Evolutionary conservation across 2,888 invertebrate genomes (phyloP).

Genomic region (Xestia ashworthii): DNA sequence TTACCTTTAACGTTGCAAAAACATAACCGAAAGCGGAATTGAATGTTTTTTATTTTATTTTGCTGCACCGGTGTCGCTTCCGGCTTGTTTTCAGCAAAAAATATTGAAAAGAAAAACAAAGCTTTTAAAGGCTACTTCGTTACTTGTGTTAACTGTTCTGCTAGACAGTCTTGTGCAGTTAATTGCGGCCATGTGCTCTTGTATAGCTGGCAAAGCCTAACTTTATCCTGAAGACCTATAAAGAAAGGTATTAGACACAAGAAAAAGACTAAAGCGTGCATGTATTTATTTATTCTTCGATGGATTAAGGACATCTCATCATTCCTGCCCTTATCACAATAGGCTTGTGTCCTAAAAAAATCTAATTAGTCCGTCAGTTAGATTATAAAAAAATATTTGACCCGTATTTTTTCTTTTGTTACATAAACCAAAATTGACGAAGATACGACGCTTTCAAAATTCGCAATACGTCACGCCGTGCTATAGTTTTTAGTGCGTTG

Average conservation of each 20-base stretch:
- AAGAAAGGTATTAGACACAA: not conserved
- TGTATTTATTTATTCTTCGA: not conserved
- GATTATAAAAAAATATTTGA: too few species aligned
- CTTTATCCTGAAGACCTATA: not conserved
- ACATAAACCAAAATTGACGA: too few species aligned
- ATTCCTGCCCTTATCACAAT: too few species aligned
- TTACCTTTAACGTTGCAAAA: conserved; percentile 32
- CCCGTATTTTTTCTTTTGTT: too few species aligned
- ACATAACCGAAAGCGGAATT: conserved; percentile 38
- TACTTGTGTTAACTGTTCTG: conserved; percentile 16
- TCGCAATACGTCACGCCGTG: too few species aligned
- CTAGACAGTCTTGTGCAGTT: not conserved
- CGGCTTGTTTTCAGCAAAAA: conserved; percentile 27
- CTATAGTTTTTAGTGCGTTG: too few species aligned
- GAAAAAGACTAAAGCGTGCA: not conserved
- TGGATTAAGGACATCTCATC: too few species aligned
- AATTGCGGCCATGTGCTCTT: not conserved
- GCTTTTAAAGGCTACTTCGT: conserved; percentile 13
- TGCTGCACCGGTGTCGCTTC: conserved; percentile 30
- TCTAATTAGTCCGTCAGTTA: too few species aligned
- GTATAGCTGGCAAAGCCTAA: not conserved
- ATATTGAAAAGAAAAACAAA: conserved; percentile 15
- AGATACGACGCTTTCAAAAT: too few species aligned
- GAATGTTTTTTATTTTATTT: conserved; percentile 36
- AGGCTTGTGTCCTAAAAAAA: too few species aligned